Percentiles rank a stretch among this genome's conserved stretches.
phyloP scores from a whole-genome alignment of 2,888 invertebrate species.

The Adelognathus sp. region DNA sequence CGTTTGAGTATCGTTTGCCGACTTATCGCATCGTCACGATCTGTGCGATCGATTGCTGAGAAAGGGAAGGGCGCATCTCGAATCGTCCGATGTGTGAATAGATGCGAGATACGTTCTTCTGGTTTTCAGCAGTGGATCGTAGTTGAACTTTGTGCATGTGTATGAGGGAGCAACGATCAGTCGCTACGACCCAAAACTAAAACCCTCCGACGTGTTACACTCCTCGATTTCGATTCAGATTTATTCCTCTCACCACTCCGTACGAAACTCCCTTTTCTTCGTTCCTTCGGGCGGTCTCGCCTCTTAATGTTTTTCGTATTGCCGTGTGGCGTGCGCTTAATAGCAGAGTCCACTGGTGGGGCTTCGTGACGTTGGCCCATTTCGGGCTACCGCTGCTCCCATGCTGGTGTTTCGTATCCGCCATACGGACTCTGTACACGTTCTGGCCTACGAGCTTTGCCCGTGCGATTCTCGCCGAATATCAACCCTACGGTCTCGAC shows the following conservation, averaged over 20 bases:
- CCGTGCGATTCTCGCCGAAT: background rate
- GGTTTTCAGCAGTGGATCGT: too few relatives aligned
- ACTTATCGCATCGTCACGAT: constrained; percentile 30
- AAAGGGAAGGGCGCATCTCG: background rate
- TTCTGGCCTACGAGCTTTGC: background rate
- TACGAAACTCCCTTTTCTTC: background rate
- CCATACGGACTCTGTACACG: too few relatives aligned
- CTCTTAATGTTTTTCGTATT: constrained; percentile 70
- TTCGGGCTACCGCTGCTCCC: constrained; percentile 51
- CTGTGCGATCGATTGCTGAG: constrained; percentile 6
- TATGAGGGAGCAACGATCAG: constrained; percentile 14
- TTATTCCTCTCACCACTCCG: constrained; percentile 46
- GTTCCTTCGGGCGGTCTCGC: constrained; percentile 47
- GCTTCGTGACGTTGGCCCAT: constrained; percentile 65
- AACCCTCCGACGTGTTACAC: background rate
- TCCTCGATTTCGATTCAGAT: constrained; percentile 59
- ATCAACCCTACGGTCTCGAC: constrained; percentile 30
- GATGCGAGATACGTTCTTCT: too few relatives aligned
- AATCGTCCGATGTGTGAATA: too few relatives aligned
- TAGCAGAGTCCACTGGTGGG: constrained; percentile 58
- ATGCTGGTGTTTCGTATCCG: constrained; percentile 24
- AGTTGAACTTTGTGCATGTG: background rate
- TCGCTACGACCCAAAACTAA: constrained; percentile 43
- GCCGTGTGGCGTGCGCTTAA: constrained; percentile 70
- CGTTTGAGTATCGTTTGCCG: background rate